Percentiles rank a stretch among this genome's conserved stretches.
These are phyloP conservation scores for Rhabditophanes sp. DNA, from an alignment of 2,888 invertebrate genomes.

Conservation along the genomic window DNA sequence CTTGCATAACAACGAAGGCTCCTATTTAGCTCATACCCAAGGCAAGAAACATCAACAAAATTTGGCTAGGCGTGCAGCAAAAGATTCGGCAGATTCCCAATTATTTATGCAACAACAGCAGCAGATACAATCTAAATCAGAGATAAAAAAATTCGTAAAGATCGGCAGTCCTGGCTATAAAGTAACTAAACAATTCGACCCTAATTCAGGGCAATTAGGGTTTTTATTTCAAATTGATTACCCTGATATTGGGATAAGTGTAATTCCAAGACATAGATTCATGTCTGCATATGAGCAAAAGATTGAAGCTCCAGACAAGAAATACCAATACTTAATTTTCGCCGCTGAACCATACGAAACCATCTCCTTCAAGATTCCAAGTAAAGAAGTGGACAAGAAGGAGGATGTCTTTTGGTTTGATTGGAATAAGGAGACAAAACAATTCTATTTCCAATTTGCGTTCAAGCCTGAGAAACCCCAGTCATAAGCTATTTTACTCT, in stretches of 20 bases:
- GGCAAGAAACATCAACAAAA: slow-evolving; percentile 99
- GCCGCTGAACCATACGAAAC: slow-evolving; percentile 99
- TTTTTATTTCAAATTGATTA: slow-evolving; percentile 66
- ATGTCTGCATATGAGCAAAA: slow-evolving; percentile 99
- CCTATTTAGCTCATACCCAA: slow-evolving; percentile 94
- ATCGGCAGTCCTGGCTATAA: slow-evolving; percentile 92
- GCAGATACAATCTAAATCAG: slow-evolving; percentile 72
- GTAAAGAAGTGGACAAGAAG: slow-evolving; percentile 91
- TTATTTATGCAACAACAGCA: slow-evolving; percentile 51
- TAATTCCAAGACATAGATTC: slow-evolving; percentile 65
- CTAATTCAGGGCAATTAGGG: slow-evolving; percentile 85
- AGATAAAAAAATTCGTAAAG: slow-evolving; percentile 96
- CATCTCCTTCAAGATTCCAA: slow-evolving; percentile 94
- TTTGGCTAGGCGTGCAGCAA: slow-evolving; percentile 85
- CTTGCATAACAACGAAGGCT: slow-evolving; percentile 90
- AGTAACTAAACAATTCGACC: slow-evolving; percentile 86
- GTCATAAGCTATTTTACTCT: too few relatives aligned
- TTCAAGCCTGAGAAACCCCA: too few relatives aligned
- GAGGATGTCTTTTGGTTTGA: slow-evolving; percentile 95
- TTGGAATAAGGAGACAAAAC: slow-evolving; percentile 95
- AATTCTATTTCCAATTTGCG: slow-evolving; percentile 51
- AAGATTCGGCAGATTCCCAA: slow-evolving; percentile 77
- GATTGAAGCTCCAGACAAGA: slow-evolving; percentile 94
- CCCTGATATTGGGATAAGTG: slow-evolving; percentile 51
- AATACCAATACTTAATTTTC: slow-evolving; percentile 95